A percentile compares a stretch with the other conserved stretches of the same genome.
These are phyloP conservation scores for Passer domesticus DNA, from an alignment of 2,113 vertebrate species.

Conservation along the genomic window DNA sequence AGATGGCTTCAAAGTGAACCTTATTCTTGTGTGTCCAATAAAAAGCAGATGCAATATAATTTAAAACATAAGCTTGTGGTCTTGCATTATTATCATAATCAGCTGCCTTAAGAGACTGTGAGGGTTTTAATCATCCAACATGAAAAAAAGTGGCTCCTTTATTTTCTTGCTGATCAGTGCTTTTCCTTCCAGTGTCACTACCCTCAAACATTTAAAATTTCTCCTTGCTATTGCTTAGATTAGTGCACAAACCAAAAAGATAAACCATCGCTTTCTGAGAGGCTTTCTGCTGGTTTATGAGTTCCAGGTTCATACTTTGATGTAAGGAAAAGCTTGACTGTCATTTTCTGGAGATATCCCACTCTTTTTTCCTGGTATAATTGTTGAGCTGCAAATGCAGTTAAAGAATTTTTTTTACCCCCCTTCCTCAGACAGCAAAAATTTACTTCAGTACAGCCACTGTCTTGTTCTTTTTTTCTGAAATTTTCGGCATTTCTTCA, in stretches of 20 bases:
- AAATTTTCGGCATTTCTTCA: not conserved
- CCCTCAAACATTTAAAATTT: not conserved
- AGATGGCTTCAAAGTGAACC: not conserved
- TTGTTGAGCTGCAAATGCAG: not conserved
- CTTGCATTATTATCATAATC: not conserved
- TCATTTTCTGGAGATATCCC: not conserved
- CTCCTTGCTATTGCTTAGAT: not conserved
- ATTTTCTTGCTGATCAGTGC: not conserved
- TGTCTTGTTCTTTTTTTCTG: not conserved
- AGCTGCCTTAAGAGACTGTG: not conserved
- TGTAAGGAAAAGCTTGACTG: not conserved
- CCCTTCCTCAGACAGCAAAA: not conserved
- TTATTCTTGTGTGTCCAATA: not conserved
- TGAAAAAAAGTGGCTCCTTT: not conserved
- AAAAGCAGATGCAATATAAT: not conserved
- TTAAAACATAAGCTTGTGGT: not conserved
- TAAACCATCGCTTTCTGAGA: not conserved
- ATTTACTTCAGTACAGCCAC: accelerated
- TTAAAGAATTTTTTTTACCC: not conserved
- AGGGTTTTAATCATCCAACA: not conserved
- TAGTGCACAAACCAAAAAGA: not conserved
- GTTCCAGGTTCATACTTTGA: not conserved
- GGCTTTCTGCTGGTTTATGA: not conserved
- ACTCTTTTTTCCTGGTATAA: not conserved
- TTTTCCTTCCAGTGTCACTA: not conserved